Percentiles rank a stretch among this genome's conserved stretches.
Conservation (phyloP, 2,113 vertebrate species). For the Quiscalus mexicanus region DNA sequence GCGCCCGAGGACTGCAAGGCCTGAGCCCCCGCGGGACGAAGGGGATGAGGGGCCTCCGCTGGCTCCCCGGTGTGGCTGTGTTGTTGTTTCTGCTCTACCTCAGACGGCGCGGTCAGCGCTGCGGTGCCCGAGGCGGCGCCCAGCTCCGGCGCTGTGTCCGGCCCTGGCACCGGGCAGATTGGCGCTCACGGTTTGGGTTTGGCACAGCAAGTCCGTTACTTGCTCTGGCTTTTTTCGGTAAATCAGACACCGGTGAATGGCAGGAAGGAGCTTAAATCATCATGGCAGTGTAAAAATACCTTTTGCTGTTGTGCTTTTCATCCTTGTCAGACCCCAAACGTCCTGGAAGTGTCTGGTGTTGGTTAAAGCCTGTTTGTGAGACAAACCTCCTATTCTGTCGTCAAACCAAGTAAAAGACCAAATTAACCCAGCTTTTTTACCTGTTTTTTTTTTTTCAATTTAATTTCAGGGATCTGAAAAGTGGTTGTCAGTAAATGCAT, state of each 20-base stretch:
- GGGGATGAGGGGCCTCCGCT: too few relatives aligned
- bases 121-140: background rate
- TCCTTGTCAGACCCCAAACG: background rate
- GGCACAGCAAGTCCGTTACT: background rate
- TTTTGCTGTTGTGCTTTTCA: background rate
- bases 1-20: conserved; percentile 79
- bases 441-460: background rate
- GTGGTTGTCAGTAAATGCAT: background rate
- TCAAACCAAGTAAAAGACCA: background rate
- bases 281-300: background rate
- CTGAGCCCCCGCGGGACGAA: background rate
- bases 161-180: background rate
- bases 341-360: background rate
- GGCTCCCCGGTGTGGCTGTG: background rate
- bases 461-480: background rate
- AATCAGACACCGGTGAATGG: background rate
- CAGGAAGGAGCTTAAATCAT: background rate
- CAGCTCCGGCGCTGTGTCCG: background rate
- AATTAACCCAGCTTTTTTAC: background rate
- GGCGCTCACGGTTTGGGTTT: background rate
- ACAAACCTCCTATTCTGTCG: background rate
- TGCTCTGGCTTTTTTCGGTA: background rate
- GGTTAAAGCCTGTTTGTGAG: background rate
- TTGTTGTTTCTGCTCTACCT: conserved; percentile 73
- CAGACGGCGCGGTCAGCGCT: conserved; percentile 5